Base-by-base conservation (phyloP, 2,113 vertebrate genomes). In the Albula glossodonta region DNA sequence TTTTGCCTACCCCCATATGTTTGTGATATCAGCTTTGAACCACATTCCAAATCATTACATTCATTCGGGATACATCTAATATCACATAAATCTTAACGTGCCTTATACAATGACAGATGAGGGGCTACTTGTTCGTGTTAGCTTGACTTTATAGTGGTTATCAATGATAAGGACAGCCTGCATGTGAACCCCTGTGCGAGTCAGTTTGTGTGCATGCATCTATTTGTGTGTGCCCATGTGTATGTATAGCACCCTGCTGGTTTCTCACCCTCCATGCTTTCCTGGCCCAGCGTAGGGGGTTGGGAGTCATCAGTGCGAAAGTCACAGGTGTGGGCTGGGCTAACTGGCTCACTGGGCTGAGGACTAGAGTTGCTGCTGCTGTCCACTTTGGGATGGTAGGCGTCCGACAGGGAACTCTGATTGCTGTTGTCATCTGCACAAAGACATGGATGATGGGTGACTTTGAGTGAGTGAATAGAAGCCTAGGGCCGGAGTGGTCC, bases 351-450 rank as follows among this genome's bases (percentile, higher is more conserved):
- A 0, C 97, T 97, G 88, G 96, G 96, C 93, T 95, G 96, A 2
- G 96, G 97, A 80, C 97, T 97, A 84, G 96, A 97, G 92, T 95
- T 96, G 66, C 95, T 96, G 88, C 97, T 97, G 94, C 97, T 97
- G 92, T 98, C 97, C 89, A 95, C 94, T 90, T 97, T 97, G 85
- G 96, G 95, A 82, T 96, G 97, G 88, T 96, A 97, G 70, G 94
- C 94, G 0, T 98, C 97, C 0, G 97, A 97, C 86, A 97, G 90
- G 5, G 97, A 98, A 85, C 97, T 97, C 94, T 97, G 97, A 92
- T 97, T 98, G 92, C 97, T 98, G 90, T 96, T 98, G 86, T 98
- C 97, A 93, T 98, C 97, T 98, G 94, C 83, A 81, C 51, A 78
- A 78, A 78, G 49, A 80, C 56, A 80, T n/a, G 49, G 41, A 51